Evolutionary conservation across 2,797 vertebrate genomes (phyloP).

Genomic region (Microhierax caerulescens): DNA sequence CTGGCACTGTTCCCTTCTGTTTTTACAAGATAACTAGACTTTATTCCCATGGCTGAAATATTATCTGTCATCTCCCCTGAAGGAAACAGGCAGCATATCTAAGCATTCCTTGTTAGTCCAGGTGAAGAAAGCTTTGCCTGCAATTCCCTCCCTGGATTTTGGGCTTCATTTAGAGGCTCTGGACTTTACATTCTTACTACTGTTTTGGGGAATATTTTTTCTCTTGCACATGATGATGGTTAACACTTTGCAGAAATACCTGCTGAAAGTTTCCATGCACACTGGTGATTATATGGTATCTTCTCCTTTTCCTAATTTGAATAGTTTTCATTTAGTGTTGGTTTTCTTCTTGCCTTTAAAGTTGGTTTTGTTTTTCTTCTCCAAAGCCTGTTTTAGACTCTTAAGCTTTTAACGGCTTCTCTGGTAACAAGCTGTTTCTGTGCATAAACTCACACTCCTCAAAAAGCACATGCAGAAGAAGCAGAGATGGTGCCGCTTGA

Average conservation of each 20-base stretch:
- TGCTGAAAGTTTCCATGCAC: not conserved
- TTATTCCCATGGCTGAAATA: constrained; percentile 38
- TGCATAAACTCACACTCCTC: not conserved
- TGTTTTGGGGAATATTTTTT: not conserved
- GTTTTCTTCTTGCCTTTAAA: constrained; percentile 14
- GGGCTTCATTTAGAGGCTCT: not conserved
- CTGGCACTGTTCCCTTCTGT: constrained; percentile 56
- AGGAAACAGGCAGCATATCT: not conserved
- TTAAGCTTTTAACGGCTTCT: not conserved
- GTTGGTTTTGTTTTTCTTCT: not conserved
- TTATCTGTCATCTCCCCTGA: constrained; percentile 27
- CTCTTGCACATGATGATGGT: not conserved
- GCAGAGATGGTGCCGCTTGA: not conserved
- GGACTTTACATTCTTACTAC: not conserved
- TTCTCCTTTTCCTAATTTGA: not conserved
- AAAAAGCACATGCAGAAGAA: not conserved
- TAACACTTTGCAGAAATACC: constrained; percentile 10
- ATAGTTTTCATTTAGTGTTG: not conserved
- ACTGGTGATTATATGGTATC: not conserved
- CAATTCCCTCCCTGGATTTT: not conserved
- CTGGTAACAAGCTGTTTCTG: constrained; percentile 33
- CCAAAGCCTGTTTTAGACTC: not conserved
- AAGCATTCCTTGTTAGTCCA: not conserved
- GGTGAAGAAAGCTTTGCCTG: constrained; percentile 20
- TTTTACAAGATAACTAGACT: constrained; percentile 40